Conservation (phyloP, 2,888 invertebrate genomes). For the Petrolisthes cinctipes region DNA sequence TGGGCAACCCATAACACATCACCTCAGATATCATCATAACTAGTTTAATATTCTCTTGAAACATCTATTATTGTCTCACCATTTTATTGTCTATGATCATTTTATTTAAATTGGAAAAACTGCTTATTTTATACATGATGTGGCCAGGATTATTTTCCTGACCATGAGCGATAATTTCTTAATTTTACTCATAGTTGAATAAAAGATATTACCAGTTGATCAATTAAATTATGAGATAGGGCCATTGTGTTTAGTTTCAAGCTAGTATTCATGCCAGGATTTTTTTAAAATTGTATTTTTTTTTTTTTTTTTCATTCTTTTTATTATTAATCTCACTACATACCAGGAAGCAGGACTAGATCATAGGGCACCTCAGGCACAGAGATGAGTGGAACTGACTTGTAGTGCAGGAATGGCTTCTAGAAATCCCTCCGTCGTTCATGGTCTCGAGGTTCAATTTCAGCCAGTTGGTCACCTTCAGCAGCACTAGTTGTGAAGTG, state of each 20-base stretch:
- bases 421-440: no score
- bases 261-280: conserved; percentile 44
- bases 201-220: conserved; percentile 1
- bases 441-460: no score
- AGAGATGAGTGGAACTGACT: background rate
- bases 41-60: conserved; percentile 55
- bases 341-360: conserved; percentile 35
- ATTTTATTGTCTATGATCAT: conserved; percentile 42
- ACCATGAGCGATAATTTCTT: no score
- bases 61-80: conserved; percentile 47
- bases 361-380: background rate
- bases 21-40: conserved; percentile 60
- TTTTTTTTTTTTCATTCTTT: conserved; percentile 20
- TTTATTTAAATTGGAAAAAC: conserved; percentile 39
- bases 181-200: background rate
- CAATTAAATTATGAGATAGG: conserved; percentile 11
- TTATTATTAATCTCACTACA: background rate
- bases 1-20: conserved; percentile 58
- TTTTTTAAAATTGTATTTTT: conserved; percentile 22
- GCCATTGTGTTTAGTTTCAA: background rate
- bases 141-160: conserved; percentile 6
- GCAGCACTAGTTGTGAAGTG: no score
- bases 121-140: conserved; percentile 31
- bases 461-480: no score
- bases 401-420: no score